Conservation (phyloP, 2,888 invertebrate genomes). For the Ophion ventricosus region DNA sequence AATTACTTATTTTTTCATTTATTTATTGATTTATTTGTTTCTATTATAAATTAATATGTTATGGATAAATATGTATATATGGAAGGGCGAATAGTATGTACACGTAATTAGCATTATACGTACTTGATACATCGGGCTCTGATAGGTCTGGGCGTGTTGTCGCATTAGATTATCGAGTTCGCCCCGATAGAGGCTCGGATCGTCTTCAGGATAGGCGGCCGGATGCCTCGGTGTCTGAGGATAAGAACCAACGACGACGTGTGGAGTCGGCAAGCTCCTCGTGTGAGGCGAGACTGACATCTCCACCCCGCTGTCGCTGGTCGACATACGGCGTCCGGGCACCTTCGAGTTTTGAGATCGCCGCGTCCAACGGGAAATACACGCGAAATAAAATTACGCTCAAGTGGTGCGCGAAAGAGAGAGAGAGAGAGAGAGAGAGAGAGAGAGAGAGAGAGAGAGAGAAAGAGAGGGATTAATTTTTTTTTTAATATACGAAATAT, state of each 20-base stretch:
- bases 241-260: slow-evolving; percentile 77
- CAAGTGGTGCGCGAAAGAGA: neutral
- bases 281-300: slow-evolving; percentile 81
- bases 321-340: slow-evolving; percentile 85
- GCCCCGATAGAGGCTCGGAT: slow-evolving; percentile 88
- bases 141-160: slow-evolving; percentile 88
- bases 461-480: too few species aligned
- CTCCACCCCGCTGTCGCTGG: slow-evolving; percentile 85
- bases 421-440: too few species aligned
- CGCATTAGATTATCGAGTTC: slow-evolving; percentile 92
- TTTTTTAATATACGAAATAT: too few species aligned
- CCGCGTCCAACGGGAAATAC: neutral
- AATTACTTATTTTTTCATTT: too few species aligned
- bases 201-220: slow-evolving; percentile 86
- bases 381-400: neutral
- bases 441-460: too few species aligned
- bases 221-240: slow-evolving; percentile 80
- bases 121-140: slow-evolving; percentile 80
- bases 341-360: slow-evolving; percentile 72
- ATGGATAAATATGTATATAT: too few species aligned
- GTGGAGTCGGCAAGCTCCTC: slow-evolving; percentile 80
- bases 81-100: too few species aligned
- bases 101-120: neutral
- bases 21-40: too few species aligned
- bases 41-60: too few species aligned